Evolutionary conservation across 2,888 invertebrate genomes (phyloP).

Genomic region (Spodoptera picta): DNA sequence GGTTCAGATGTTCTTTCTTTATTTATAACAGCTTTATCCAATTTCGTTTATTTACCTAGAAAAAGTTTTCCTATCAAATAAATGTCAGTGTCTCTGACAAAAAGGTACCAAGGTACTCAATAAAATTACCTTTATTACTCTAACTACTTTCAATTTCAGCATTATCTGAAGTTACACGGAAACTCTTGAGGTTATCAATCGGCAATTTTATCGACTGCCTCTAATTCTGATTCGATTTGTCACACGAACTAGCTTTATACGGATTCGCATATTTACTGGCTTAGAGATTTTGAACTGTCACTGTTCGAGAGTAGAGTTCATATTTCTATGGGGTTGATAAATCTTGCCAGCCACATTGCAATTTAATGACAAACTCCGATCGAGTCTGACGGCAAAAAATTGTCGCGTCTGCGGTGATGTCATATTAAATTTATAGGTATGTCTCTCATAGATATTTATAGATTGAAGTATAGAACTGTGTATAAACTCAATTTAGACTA

Average conservation of each 20-base stretch:
- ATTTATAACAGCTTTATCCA: constrained; percentile 39
- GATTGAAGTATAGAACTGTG: constrained; percentile 6
- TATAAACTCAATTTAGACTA: constrained; percentile 16
- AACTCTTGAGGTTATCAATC: constrained; percentile 47
- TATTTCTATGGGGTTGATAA: constrained; percentile 50
- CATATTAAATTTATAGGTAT: constrained; percentile 64
- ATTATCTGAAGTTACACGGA: constrained; percentile 8
- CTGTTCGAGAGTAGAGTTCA: constrained; percentile 41
- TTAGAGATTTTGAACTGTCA: constrained; percentile 30
- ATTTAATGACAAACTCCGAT: constrained; percentile 67
- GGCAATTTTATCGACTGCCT: constrained; percentile 42
- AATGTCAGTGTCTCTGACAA: constrained; percentile 50
- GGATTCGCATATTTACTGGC: constrained; percentile 35
- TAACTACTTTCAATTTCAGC: constrained; percentile 28
- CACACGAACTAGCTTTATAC: constrained; percentile 62
- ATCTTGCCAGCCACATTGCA: constrained; percentile 61
- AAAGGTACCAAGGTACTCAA: constrained; percentile 19
- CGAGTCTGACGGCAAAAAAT: constrained; percentile 71
- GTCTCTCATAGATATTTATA: constrained; percentile 37
- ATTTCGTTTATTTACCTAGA: constrained; percentile 47
- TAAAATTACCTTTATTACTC: constrained; percentile 31
- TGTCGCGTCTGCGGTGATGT: constrained; percentile 71
- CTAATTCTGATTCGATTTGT: constrained; percentile 72
- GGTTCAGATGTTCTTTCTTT: not conserved
- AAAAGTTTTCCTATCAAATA: constrained; percentile 42